Evolutionary conservation across 1,140 invertebrate genomes (phyloP).

Genomic region (Adelges cooleyi): DNA sequence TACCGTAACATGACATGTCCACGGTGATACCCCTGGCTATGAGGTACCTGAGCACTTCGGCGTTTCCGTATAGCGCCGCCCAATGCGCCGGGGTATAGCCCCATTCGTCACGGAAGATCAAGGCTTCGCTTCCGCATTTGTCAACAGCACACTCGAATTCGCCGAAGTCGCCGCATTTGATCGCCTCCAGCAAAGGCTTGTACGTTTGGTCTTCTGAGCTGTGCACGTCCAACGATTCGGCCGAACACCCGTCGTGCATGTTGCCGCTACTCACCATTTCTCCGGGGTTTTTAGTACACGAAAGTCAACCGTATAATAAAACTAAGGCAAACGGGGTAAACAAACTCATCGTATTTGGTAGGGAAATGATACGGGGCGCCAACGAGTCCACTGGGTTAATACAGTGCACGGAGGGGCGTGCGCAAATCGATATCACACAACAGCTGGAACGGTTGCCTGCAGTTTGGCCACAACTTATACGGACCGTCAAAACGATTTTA

Average conservation of each 20-base stretch:
- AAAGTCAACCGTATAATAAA: neutral
- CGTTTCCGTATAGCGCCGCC: constrained; percentile 76
- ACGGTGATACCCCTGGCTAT: constrained; percentile 69
- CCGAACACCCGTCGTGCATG: constrained; percentile 13
- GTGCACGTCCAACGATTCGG: constrained; percentile 15
- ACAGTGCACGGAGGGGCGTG: too few relatives aligned
- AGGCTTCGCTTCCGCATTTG: constrained; percentile 55
- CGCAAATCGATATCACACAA: constrained; percentile 7
- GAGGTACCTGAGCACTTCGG: constrained; percentile 69
- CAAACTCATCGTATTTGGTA: neutral
- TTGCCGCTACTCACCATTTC: neutral
- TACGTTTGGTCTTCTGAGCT: neutral
- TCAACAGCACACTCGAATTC: constrained; percentile 66
- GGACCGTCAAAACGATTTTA: too few relatives aligned
- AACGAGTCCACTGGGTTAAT: too few relatives aligned
- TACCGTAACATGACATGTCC: constrained; percentile 74
- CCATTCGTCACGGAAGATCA: constrained; percentile 71
- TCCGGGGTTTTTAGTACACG: neutral
- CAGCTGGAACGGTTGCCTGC: neutral
- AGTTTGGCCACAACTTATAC: neutral
- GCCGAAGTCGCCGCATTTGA: constrained; percentile 48
- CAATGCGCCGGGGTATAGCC: constrained; percentile 86
- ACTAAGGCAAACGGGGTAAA: too few relatives aligned
- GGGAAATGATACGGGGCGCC: too few relatives aligned
- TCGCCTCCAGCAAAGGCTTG: constrained; percentile 2